Evolutionary conservation across 2,113 vertebrate species (phyloP).

Genomic region (Okapia johnstoni): DNA sequence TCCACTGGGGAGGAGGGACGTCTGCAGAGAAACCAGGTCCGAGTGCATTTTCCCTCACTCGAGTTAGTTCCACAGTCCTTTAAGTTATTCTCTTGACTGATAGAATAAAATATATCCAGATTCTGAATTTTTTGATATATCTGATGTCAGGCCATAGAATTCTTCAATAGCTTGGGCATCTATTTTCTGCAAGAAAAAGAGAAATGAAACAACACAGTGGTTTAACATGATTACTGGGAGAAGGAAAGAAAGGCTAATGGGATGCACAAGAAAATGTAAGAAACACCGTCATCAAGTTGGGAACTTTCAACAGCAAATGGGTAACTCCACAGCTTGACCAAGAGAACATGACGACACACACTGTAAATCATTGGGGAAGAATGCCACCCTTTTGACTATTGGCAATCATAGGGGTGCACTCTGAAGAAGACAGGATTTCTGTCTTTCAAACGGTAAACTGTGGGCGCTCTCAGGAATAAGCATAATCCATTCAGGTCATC

Average conservation of each 20-base stretch:
- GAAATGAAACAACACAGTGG: neutral
- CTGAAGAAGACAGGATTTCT: neutral
- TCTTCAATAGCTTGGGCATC: constrained; percentile 99
- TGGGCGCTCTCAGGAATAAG: neutral
- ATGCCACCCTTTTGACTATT: too few species aligned
- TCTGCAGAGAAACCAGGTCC: constrained; percentile 51
- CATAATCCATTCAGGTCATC: neutral
- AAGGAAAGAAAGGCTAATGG: neutral
- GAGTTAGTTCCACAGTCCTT: constrained; percentile 53
- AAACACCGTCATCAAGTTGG: neutral
- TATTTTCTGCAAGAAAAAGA: constrained; percentile 89
- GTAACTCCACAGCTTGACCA: neutral
- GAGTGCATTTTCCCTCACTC: neutral
- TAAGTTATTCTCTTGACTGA: constrained; percentile 94
- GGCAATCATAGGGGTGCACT: neutral
- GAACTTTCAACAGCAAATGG: neutral
- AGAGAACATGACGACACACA: neutral
- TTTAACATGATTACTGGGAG: neutral
- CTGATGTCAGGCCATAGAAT: constrained; percentile 98
- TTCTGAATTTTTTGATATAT: constrained; percentile 99
- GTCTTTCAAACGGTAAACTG: neutral
- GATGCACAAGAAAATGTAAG: neutral
- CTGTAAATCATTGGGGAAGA: too few species aligned
- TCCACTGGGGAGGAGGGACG: neutral
- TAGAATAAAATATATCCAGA: constrained; percentile 99